Conservation (phyloP, 2,888 invertebrate genomes). For the Ichneumon xanthorius region DNA sequence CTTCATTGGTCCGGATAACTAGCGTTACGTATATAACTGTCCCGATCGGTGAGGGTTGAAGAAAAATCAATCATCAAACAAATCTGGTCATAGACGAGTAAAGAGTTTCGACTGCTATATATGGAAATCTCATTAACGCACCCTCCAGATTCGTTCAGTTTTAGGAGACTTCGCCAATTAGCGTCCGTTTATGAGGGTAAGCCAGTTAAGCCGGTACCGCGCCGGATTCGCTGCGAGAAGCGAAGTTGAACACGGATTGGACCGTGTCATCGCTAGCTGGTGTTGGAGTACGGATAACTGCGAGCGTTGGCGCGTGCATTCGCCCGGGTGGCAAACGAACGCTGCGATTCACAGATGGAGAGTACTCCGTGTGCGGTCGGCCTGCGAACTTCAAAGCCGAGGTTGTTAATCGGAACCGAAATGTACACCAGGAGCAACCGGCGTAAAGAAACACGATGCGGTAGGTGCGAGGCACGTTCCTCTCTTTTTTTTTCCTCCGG, state of each 20-base stretch:
- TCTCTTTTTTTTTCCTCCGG: not conserved
- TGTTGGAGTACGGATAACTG: conserved; percentile 1
- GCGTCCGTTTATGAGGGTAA: not conserved
- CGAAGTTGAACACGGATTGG: not conserved
- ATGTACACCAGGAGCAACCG: not conserved
- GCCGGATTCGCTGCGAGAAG: not conserved
- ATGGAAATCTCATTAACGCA: not conserved
- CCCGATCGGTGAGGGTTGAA: not conserved
- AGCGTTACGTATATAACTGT: not conserved
- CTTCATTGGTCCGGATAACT: not conserved
- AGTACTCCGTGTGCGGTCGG: not conserved
- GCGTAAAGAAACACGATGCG: not conserved
- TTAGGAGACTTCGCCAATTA: not conserved
- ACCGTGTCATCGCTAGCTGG: not conserved
- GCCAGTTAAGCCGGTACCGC: not conserved
- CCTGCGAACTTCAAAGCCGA: conserved; percentile 11
- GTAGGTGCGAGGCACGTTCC: not conserved
- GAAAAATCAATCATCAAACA: not conserved
- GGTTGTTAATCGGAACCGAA: not conserved
- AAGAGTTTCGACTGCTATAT: not conserved
- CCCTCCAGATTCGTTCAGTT: not conserved
- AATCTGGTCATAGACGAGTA: not conserved
- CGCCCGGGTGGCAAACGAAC: conserved; percentile 2
- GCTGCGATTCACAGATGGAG: not conserved
- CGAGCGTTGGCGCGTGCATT: conserved; percentile 25